phyloP scores from a whole-genome alignment of 2,797 vertebrate species.

The Hyperoplus immaculatus region DNA sequence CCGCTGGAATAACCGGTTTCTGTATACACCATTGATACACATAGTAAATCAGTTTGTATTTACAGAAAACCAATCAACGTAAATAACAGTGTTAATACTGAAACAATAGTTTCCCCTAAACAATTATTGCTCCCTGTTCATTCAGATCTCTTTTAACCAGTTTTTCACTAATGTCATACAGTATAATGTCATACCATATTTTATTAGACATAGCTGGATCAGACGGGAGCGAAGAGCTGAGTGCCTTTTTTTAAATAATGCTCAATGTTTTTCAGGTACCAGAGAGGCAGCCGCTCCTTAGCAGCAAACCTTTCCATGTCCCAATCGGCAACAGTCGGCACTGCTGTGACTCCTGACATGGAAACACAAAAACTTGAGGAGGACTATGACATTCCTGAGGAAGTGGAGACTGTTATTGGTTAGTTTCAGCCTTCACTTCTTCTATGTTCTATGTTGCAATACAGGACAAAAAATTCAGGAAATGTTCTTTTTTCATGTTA shows the following conservation, averaged over 20 bases:
- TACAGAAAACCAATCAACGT: neutral
- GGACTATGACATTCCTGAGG: conserved; percentile 93
- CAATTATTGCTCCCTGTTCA: neutral
- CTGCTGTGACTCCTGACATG: conserved; percentile 49
- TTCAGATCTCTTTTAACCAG: neutral
- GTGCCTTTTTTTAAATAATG: neutral
- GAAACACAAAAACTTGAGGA: conserved; percentile 82
- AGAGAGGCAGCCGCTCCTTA: conserved; percentile 93
- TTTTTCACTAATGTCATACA: neutral
- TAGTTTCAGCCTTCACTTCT: conserved; percentile 39
- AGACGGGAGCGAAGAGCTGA: neutral
- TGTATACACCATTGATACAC: neutral
- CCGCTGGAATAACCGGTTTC: neutral
- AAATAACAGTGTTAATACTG: neutral
- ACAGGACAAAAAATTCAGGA: neutral
- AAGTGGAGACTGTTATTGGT: conserved; percentile 96
- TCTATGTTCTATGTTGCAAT: neutral
- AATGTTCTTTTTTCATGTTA: conserved; percentile 12
- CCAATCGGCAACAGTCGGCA: conserved; percentile 26
- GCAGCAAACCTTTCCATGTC: conserved; percentile 88
- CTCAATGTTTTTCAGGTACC: conserved; percentile 86
- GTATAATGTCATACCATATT: neutral
- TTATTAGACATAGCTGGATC: neutral
- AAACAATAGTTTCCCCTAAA: neutral
- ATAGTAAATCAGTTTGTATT: neutral